phyloP scores from a whole-genome alignment of 2,797 vertebrate species.

The Champsocephalus gunnari region DNA sequence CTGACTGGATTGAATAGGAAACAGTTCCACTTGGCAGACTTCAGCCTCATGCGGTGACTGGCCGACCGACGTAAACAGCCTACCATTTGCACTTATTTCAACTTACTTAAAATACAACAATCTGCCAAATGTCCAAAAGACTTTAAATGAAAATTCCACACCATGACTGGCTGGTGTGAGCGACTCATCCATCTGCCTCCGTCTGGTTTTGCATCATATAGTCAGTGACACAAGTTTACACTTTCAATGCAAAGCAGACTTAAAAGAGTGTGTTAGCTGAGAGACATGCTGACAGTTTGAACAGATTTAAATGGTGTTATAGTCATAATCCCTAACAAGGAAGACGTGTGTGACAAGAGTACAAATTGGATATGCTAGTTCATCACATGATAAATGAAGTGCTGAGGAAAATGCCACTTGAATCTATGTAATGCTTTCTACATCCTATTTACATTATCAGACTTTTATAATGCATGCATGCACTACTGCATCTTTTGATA shows the following conservation, averaged over 20 bases:
- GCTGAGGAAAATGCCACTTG: background rate
- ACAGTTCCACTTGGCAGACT: slow-evolving; percentile 47
- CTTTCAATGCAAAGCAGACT: background rate
- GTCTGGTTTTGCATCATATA: slow-evolving; percentile 13
- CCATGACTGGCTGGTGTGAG: slow-evolving; percentile 12
- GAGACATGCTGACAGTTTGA: slow-evolving; percentile 5
- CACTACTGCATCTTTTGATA: background rate
- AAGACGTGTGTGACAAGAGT: background rate
- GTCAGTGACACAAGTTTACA: slow-evolving; percentile 23
- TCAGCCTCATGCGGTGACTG: slow-evolving; percentile 38
- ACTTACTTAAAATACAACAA: slow-evolving; percentile 48
- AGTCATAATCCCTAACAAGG: slow-evolving; percentile 3
- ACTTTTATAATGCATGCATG: background rate
- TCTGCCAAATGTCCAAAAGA: slow-evolving; percentile 33
- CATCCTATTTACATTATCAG: background rate
- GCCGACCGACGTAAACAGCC: slow-evolving; percentile 34
- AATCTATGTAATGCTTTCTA: slow-evolving; percentile 1
- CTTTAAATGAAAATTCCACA: slow-evolving; percentile 48
- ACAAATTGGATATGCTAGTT: slow-evolving; percentile 8
- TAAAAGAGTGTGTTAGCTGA: background rate
- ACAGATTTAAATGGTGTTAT: background rate
- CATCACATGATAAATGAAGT: background rate
- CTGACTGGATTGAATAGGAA: slow-evolving; percentile 69
- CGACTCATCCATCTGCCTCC: slow-evolving; percentile 35
- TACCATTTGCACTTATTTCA: slow-evolving; percentile 50